Percentiles rank a stretch among this genome's conserved stretches.
These are phyloP conservation scores for Oasisia sp. DNA, from an alignment of 2,888 invertebrate species.

Conservation along the genomic window DNA sequence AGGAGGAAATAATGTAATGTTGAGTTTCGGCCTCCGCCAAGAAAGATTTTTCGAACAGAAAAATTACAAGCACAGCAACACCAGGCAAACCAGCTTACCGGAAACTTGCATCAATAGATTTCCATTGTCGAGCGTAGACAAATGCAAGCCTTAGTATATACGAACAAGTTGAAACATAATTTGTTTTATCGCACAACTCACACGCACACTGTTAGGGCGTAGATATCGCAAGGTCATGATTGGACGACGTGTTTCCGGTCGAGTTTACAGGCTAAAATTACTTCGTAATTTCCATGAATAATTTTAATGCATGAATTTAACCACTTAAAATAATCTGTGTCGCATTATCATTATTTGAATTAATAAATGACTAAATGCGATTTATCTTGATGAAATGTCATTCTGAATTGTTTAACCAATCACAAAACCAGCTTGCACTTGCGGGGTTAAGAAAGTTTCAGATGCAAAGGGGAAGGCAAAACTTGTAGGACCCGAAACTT, in stretches of 20 bases:
- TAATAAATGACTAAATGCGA: background rate
- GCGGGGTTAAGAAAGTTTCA: too few relatives aligned
- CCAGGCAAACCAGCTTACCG: background rate
- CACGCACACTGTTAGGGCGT: background rate
- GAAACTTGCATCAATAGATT: background rate
- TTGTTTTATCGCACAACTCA: background rate
- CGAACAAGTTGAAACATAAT: background rate
- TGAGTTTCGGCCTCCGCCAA: background rate
- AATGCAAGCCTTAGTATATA: background rate
- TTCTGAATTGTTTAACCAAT: background rate
- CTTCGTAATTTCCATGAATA: background rate
- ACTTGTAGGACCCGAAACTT: background rate
- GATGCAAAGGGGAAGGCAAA: too few relatives aligned
- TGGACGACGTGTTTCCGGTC: background rate
- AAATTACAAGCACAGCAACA: background rate
- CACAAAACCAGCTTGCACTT: background rate
- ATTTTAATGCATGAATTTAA: background rate
- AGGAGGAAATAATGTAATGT: constrained; percentile 11
- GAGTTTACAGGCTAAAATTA: background rate
- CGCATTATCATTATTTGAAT: background rate
- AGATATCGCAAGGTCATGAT: background rate
- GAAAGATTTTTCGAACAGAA: background rate
- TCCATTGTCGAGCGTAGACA: background rate
- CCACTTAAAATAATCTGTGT: background rate
- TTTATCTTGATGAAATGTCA: background rate